phyloP scores from a whole-genome alignment of 2,888 invertebrate genomes.

The Phaedon cochleariae region DNA sequence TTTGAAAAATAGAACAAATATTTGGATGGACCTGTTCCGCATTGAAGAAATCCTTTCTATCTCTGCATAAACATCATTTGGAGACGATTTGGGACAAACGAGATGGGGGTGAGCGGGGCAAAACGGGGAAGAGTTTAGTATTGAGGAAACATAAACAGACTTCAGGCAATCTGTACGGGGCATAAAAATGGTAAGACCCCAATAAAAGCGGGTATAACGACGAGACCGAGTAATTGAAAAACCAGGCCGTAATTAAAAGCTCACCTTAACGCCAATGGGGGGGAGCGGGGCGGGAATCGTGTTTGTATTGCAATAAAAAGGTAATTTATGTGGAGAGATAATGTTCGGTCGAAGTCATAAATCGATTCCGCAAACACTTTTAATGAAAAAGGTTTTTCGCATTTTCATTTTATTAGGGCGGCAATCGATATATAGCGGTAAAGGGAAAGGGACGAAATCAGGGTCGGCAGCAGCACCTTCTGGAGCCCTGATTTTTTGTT shows the following conservation, averaged over 20 bases:
- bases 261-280: constrained; percentile 29
- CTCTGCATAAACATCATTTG: no score
- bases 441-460: not conserved
- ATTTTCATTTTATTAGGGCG: constrained; percentile 32
- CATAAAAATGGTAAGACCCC: constrained; percentile 18
- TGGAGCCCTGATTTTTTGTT: not conserved
- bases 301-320: constrained; percentile 48
- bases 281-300: constrained; percentile 21
- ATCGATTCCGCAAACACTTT: constrained; percentile 50
- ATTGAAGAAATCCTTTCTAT: no score
- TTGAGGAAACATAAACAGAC: not conserved
- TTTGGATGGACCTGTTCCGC: no score
- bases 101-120: no score
- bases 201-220: constrained; percentile 32
- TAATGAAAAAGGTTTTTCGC: constrained; percentile 48
- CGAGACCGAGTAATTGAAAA: constrained; percentile 34
- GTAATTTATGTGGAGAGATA: constrained; percentile 47
- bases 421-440: constrained; percentile 25
- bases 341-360: constrained; percentile 45
- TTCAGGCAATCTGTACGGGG: not conserved
- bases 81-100: no score
- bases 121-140: no score
- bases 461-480: not conserved
- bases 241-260: constrained; percentile 38
- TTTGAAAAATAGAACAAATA: no score